phyloP scores from a whole-genome alignment of 2,888 invertebrate genomes.

The Sesamia inferens region DNA sequence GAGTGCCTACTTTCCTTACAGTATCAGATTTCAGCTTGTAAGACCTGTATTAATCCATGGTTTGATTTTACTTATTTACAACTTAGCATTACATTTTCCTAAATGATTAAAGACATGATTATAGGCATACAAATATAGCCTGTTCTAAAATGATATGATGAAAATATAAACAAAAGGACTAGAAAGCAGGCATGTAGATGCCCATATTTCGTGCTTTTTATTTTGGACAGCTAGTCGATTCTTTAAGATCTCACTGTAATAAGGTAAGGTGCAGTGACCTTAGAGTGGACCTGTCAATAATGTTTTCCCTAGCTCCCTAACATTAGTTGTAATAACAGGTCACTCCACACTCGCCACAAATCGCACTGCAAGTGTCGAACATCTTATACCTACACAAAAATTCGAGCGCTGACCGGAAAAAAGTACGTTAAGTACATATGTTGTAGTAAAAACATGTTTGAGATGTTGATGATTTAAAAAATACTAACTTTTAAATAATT shows the following conservation, averaged over 20 bases:
- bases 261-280: too few relatives aligned
- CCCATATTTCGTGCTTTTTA: background rate
- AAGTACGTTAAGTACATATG: too few relatives aligned
- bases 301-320: too few relatives aligned
- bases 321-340: too few relatives aligned
- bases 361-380: background rate
- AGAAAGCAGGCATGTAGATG: too few relatives aligned
- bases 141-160: background rate
- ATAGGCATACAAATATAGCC: background rate
- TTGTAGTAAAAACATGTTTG: too few relatives aligned
- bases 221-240: background rate
- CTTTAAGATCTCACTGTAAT: too few relatives aligned
- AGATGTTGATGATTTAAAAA: too few relatives aligned
- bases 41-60: background rate
- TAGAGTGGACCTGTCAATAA: too few relatives aligned
- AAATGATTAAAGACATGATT: background rate
- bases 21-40: conserved; percentile 33
- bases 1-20: conserved; percentile 10
- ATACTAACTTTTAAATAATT: too few relatives aligned
- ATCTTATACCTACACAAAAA: background rate
- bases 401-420: background rate
- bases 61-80: conserved; percentile 1
- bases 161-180: background rate
- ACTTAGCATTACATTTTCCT: background rate
- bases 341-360: too few relatives aligned